phyloP scores from a whole-genome alignment of 2,888 invertebrate genomes.

The Nomada ruficornis region DNA sequence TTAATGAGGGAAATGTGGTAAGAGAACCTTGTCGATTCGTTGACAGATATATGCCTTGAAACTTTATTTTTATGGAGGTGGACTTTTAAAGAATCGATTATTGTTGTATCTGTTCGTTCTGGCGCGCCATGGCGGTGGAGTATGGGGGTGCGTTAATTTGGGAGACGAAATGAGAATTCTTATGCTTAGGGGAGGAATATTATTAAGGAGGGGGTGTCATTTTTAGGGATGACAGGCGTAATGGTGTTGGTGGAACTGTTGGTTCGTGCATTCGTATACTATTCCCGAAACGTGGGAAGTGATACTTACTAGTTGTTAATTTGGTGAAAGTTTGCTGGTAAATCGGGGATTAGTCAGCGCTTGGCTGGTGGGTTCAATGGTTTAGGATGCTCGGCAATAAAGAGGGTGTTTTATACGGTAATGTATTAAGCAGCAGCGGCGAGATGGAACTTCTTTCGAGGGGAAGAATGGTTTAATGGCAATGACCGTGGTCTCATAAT shows the following conservation, averaged over 20 bases:
- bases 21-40: constrained; percentile 11
- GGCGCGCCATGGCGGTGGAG: not conserved
- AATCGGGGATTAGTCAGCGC: not conserved
- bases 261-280: not conserved
- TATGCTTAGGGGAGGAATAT: not conserved
- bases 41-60: constrained; percentile 16
- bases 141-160: not conserved
- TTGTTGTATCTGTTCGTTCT: not conserved
- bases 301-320: not conserved
- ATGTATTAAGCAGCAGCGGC: constrained; percentile 3
- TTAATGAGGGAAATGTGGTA: constrained; percentile 25
- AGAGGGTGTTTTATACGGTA: constrained; percentile 22
- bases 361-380: not conserved
- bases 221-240: not conserved
- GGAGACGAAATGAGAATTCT: not conserved
- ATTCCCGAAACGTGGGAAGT: not conserved
- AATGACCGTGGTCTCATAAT: constrained; percentile 16
- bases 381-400: constrained; percentile 11
- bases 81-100: constrained; percentile 4
- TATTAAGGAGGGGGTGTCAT: not conserved
- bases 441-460: constrained; percentile 1
- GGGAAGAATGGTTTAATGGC: constrained; percentile 1
- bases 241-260: not conserved
- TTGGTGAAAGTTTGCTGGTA: not conserved
- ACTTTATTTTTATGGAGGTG: constrained; percentile 30